Evolutionary conservation across 2,113 vertebrate species (phyloP).

Genomic region (Etheostoma cragini): DNA sequence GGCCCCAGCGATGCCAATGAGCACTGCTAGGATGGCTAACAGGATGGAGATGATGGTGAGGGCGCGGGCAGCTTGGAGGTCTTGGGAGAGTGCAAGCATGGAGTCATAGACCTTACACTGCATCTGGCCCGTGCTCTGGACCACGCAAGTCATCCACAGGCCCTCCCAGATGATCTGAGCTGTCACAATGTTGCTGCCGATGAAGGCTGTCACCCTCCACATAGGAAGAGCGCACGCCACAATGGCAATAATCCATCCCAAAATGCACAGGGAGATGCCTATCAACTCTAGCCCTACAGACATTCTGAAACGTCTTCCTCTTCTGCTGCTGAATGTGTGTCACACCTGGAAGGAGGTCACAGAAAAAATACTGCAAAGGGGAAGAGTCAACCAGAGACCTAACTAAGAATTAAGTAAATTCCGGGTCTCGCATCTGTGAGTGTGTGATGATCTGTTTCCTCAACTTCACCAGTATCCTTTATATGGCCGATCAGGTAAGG

Average conservation of each 20-base stretch:
- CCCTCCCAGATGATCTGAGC: constrained; percentile 86
- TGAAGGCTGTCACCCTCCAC: constrained; percentile 85
- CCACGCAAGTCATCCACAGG: constrained; percentile 86
- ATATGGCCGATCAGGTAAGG: constrained; percentile 77
- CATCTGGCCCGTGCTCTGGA: constrained; percentile 86
- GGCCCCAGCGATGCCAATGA: constrained; percentile 82
- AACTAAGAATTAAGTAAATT: constrained; percentile 34
- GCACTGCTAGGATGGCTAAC: constrained; percentile 78
- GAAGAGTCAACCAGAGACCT: constrained; percentile 24
- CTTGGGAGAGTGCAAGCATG: constrained; percentile 82
- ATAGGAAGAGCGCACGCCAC: constrained; percentile 82
- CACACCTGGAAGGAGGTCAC: constrained; percentile 39
- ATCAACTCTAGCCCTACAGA: constrained; percentile 83
- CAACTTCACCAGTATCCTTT: constrained; percentile 72
- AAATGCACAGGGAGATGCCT: constrained; percentile 80
- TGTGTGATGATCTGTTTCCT: constrained; percentile 60
- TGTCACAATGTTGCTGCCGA: constrained; percentile 85
- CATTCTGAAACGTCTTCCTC: constrained; percentile 68
- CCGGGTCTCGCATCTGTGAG: constrained; percentile 32
- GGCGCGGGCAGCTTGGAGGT: constrained; percentile 83
- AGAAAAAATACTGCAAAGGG: background rate
- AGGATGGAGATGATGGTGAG: constrained; percentile 84
- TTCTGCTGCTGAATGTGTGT: constrained; percentile 28
- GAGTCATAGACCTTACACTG: constrained; percentile 86
- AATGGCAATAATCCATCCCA: constrained; percentile 85